Conservation (phyloP, 2,888 invertebrate species). For the Ptilodon capucinus region DNA sequence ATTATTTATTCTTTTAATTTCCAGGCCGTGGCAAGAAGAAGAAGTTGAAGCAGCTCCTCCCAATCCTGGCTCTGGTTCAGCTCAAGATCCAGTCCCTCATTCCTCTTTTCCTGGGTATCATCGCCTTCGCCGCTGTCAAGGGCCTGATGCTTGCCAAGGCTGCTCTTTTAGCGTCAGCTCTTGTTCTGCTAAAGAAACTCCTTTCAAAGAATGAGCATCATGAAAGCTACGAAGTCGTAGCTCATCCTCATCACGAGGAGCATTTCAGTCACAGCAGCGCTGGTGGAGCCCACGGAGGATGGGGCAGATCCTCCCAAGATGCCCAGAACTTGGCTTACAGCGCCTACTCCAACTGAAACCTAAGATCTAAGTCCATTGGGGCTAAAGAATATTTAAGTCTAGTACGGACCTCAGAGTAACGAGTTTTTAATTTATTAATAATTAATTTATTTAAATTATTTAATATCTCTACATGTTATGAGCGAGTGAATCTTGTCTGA, state of each 20-base stretch:
- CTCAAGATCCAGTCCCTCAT: slow-evolving; percentile 90
- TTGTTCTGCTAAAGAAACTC: slow-evolving; percentile 86
- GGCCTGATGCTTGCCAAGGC: slow-evolving; percentile 92
- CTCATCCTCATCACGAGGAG: slow-evolving; percentile 85
- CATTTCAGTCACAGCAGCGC: slow-evolving; percentile 81
- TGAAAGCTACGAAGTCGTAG: slow-evolving; percentile 90
- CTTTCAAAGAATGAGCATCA: slow-evolving; percentile 85
- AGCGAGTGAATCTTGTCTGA: slow-evolving; percentile 68
- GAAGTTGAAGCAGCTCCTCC: slow-evolving; percentile 88
- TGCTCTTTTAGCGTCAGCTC: slow-evolving; percentile 88
- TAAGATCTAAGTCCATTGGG: slow-evolving; percentile 47
- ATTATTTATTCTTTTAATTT: slow-evolving; percentile 30
- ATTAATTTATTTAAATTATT: slow-evolving; percentile 55
- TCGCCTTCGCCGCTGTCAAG: slow-evolving; percentile 92
- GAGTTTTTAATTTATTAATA: slow-evolving; percentile 73
- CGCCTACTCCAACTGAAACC: slow-evolving; percentile 81
- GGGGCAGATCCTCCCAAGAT: slow-evolving; percentile 86
- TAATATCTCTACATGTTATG: slow-evolving; percentile 23
- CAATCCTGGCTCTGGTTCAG: slow-evolving; percentile 89
- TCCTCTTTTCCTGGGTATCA: slow-evolving; percentile 87
- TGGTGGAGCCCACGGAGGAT: slow-evolving; percentile 80
- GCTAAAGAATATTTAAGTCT: slow-evolving; percentile 49
- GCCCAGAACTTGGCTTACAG: slow-evolving; percentile 88
- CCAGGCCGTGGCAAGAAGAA: slow-evolving; percentile 91
- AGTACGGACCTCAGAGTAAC: slow-evolving; percentile 69